Evolutionary conservation across 1,140 invertebrate species (phyloP).

Genomic region (Papilio glaucus): DNA sequence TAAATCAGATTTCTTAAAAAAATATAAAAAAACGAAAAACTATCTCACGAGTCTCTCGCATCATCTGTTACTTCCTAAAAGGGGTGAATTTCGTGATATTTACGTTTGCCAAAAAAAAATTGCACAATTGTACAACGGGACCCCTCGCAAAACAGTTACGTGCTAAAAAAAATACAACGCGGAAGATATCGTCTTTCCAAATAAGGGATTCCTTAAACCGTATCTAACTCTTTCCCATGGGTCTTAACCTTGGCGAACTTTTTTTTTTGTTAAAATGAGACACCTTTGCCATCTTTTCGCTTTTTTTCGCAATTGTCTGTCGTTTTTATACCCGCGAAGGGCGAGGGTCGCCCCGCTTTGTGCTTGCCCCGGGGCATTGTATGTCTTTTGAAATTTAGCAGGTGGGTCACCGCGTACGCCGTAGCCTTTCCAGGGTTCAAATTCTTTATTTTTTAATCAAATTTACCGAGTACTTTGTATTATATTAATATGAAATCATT

Average conservation of each 20-base stretch:
- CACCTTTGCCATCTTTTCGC: conserved; percentile 81
- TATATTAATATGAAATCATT: background rate
- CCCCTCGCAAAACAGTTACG: conserved; percentile 69
- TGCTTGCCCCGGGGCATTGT: conserved; percentile 55
- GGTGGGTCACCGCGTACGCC: conserved; percentile 74
- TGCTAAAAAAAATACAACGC: conserved; percentile 66
- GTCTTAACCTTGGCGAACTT: conserved; percentile 79
- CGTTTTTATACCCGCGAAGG: conserved; percentile 55
- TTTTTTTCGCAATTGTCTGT: conserved; percentile 69
- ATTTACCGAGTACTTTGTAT: background rate
- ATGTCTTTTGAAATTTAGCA: conserved; percentile 65
- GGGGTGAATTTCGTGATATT: conserved; percentile 73
- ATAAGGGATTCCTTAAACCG: conserved; percentile 54
- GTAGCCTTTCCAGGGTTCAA: conserved; percentile 57
- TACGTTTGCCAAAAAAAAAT: conserved; percentile 41
- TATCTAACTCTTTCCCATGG: conserved; percentile 82
- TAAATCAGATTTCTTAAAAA: conserved; percentile 71
- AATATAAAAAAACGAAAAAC: conserved; percentile 61
- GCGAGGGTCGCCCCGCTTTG: conserved; percentile 69
- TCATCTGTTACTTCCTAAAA: conserved; percentile 75
- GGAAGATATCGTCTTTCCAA: conserved; percentile 70
- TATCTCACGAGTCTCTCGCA: conserved; percentile 74
- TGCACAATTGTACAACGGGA: conserved; percentile 58
- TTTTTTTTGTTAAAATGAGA: conserved; percentile 77
- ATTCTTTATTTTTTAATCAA: conserved; percentile 44